phyloP scores from a whole-genome alignment of 2,888 invertebrate species.

The Actias luna region DNA sequence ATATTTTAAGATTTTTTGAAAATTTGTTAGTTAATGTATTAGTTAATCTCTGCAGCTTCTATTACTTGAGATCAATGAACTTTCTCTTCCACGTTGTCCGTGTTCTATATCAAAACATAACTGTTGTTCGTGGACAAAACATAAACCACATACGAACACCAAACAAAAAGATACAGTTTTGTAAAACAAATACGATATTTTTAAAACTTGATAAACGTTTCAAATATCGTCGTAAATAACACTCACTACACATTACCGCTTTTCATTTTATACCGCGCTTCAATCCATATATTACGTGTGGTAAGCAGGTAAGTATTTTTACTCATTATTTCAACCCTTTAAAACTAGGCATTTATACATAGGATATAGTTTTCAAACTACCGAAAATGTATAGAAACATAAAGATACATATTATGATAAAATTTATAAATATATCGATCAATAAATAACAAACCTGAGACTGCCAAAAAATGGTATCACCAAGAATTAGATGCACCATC shows the following conservation, averaged over 20 bases:
- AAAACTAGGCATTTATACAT: too few species aligned
- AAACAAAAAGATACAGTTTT: constrained; percentile 13
- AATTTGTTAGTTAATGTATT: too few species aligned
- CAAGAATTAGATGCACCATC: too few species aligned
- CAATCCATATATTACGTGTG: neutral
- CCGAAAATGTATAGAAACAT: too few species aligned
- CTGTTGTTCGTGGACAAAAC: neutral
- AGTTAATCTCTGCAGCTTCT: neutral
- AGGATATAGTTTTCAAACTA: too few species aligned
- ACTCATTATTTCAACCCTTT: too few species aligned
- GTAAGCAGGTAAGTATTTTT: neutral
- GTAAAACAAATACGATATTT: constrained; percentile 24
- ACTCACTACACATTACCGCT: constrained; percentile 22
- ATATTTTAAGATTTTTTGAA: too few species aligned
- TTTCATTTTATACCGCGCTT: neutral
- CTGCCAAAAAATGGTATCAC: too few species aligned
- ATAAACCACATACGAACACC: constrained; percentile 13
- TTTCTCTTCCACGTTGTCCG: neutral
- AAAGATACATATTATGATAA: too few species aligned
- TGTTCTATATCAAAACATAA: neutral
- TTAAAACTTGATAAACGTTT: constrained; percentile 21
- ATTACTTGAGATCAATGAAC: constrained; percentile 5
- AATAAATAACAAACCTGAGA: too few species aligned
- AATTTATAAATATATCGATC: too few species aligned
- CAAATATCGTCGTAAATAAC: constrained; percentile 25